phyloP scores from a whole-genome alignment of 1,140 invertebrate genomes.

The Brachionus sp. region DNA sequence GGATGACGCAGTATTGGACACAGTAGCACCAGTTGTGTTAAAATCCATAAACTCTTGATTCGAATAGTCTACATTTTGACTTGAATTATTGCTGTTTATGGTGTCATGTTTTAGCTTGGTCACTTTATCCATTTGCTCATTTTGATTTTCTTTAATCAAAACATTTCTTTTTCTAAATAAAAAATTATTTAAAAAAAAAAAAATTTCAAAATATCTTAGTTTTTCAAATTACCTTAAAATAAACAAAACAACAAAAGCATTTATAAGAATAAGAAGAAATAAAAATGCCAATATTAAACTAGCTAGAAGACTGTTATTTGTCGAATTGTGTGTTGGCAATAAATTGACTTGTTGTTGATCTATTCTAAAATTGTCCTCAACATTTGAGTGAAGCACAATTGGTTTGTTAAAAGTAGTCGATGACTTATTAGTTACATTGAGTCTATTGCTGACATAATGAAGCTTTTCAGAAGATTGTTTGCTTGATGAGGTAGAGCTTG shows the following conservation, averaged over 20 bases:
- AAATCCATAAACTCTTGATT: slow-evolving; percentile 3
- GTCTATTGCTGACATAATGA: not conserved
- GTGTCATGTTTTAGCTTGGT: not conserved
- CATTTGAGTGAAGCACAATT: not conserved
- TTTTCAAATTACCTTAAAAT: not conserved
- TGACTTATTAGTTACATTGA: not conserved
- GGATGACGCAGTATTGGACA: not conserved
- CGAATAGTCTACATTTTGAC: not conserved
- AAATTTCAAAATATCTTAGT: not conserved
- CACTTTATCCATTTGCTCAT: not conserved
- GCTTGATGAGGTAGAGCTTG: not conserved
- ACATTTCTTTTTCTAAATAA: not conserved
- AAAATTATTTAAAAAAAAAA: not conserved
- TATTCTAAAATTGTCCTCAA: not conserved
- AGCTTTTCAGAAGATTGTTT: not conserved
- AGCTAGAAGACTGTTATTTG: not conserved
- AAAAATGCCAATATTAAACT: slow-evolving; percentile 1
- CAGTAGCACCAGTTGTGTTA: not conserved
- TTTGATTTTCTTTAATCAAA: not conserved
- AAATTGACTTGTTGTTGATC: not conserved
- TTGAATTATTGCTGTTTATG: not conserved
- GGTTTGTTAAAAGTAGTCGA: not conserved
- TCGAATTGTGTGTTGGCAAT: not conserved
- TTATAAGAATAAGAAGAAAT: not conserved
- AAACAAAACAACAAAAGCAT: not conserved